Evolutionary conservation across 2,888 invertebrate species (phyloP), one percentile per base, ranked within the genome.

Genomic region (Perithous albicinctus): DNA sequence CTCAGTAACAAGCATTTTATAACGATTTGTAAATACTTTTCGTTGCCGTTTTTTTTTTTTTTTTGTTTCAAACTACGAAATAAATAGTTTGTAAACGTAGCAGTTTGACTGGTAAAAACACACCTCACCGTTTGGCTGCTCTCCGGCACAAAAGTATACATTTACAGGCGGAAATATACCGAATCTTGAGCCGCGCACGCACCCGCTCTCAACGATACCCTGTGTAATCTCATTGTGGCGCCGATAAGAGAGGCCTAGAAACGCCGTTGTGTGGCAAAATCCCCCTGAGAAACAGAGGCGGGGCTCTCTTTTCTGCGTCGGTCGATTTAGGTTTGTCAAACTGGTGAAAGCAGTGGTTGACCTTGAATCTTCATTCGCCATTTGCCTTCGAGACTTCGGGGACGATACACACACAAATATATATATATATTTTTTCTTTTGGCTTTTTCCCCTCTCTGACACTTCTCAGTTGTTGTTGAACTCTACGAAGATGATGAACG

Each of bases 401-500:
- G 7, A 56, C 72, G 43, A 23, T n/a, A n/a, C n/a, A 12, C 26
- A 32, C 29, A n/a, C 15, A 8, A 59, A n/a, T n/a, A n/a, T n/a
- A n/a, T n/a, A n/a, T n/a, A n/a, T n/a, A n/a, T n/a, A n/a, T n/a
- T 41, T 61, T 61, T 41, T 35, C 41, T 41, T n/a, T 12, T 4
- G n/a, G 54, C 29, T 56, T 18, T 20, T 23, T 23, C n/a, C n/a
- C n/a, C n/a, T n/a, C n/a, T n/a, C n/a, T n/a, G n/a, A n/a, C n/a
- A n/a, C n/a, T n/a, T n/a, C 29, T 56, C 56, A 29, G 56, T 56
- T 32, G 15, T 32, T 15, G 32, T 15, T 32, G 8, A n/a, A 59
- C 6, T 20, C 10, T 23, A 2, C 26, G 38, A 78, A 46, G 63
- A 81, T 82, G 82, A 32, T 74, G 2, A 69, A 32, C 38, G 70